Evolutionary conservation across 1,140 invertebrate species (phyloP).

Genomic region (Diabrotica virgifera): DNA sequence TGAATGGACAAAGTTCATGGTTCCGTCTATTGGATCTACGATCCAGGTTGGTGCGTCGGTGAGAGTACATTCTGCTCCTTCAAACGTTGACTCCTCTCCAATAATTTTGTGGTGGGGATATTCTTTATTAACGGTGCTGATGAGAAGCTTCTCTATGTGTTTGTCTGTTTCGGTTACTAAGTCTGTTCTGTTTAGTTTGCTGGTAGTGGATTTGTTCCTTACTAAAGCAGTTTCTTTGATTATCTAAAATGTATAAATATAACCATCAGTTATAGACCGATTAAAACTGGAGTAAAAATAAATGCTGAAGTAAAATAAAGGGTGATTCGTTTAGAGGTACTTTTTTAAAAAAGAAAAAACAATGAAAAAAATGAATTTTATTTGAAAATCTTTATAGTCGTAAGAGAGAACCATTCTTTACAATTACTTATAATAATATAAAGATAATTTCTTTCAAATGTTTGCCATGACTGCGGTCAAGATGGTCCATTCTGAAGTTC

Average conservation of each 20-base stretch:
- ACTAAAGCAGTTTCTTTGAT: slow-evolving; percentile 66
- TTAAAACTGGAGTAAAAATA: too few relatives aligned
- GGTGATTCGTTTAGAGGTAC: too few relatives aligned
- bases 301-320: too few relatives aligned
- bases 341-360: too few relatives aligned
- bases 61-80: slow-evolving; percentile 65
- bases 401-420: too few relatives aligned
- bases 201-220: slow-evolving; percentile 66
- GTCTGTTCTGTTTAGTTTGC: slow-evolving; percentile 85
- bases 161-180: slow-evolving; percentile 96
- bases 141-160: slow-evolving; percentile 84
- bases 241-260: slow-evolving; percentile 55
- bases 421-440: too few relatives aligned
- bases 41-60: slow-evolving; percentile 96
- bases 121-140: slow-evolving; percentile 66
- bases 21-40: slow-evolving; percentile 90
- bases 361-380: too few relatives aligned
- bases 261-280: too few relatives aligned
- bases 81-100: slow-evolving; percentile 80
- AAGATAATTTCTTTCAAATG: too few relatives aligned
- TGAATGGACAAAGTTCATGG: slow-evolving; percentile 87
- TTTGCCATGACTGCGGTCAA: too few relatives aligned
- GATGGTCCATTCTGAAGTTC: too few relatives aligned
- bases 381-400: too few relatives aligned
- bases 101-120: slow-evolving; percentile 94